Conservation (phyloP, 2,888 invertebrate species). For the Noctua janthe region DNA sequence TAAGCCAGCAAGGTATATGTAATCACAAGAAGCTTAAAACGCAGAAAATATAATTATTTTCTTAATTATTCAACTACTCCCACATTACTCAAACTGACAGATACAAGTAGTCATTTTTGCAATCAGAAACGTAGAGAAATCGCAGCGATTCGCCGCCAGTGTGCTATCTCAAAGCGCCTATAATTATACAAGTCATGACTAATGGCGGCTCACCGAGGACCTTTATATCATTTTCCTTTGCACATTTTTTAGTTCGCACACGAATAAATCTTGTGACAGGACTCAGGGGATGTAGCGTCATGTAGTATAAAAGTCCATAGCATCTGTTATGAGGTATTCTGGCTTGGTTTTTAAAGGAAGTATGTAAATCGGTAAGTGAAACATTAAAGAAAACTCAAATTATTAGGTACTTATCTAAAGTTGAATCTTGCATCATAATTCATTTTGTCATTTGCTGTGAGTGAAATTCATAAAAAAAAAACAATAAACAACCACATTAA, state of each 20-base stretch:
- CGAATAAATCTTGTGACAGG: constrained; percentile 77
- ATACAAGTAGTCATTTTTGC: constrained; percentile 52
- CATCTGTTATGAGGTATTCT: neutral
- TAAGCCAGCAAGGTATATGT: neutral
- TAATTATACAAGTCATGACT: constrained; percentile 73
- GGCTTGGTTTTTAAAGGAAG: neutral
- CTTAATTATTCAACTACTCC: constrained; percentile 16
- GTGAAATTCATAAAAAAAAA: neutral
- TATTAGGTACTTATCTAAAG: neutral
- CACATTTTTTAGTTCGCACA: constrained; percentile 79
- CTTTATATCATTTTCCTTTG: constrained; percentile 78
- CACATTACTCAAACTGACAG: constrained; percentile 43
- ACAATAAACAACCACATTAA: neutral
- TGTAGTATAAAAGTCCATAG: constrained; percentile 12
- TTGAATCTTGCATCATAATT: neutral
- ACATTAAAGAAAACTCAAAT: neutral
- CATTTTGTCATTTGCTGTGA: neutral
- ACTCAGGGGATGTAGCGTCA: constrained; percentile 65
- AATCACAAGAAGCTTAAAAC: neutral
- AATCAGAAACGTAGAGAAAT: constrained; percentile 48
- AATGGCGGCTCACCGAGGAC: constrained; percentile 70
- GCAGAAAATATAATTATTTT: neutral
- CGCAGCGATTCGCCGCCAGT: constrained; percentile 52
- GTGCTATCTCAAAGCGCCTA: constrained; percentile 55
- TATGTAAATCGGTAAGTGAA: neutral